Conservation (phyloP, 2,888 invertebrate species). For the Protonemura montana region DNA sequence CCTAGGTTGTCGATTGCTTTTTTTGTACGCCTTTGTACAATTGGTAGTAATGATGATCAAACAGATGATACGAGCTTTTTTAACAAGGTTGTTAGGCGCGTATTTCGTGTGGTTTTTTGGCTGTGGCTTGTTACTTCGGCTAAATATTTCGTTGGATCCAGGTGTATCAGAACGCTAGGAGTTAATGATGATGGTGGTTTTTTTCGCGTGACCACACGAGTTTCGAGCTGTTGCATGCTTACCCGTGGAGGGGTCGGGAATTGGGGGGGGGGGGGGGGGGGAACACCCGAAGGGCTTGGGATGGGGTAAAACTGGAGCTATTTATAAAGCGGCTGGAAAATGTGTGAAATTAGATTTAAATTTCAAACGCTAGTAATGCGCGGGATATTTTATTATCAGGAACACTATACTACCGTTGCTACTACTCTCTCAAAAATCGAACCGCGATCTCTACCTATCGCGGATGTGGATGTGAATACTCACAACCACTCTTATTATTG, state of each 20-base stretch:
- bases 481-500: too few species aligned
- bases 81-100: not conserved
- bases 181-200: not conserved
- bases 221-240: not conserved
- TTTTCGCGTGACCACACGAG: not conserved
- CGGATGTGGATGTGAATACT: too few species aligned
- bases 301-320: not conserved
- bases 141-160: not conserved
- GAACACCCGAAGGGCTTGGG: not conserved
- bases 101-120: not conserved
- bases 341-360: too few species aligned
- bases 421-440: too few species aligned
- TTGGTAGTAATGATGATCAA: not conserved
- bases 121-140: not conserved
- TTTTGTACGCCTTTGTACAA: not conserved
- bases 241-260: not conserved
- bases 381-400: too few species aligned
- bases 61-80: not conserved
- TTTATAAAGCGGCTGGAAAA: not conserved
- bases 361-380: too few species aligned
- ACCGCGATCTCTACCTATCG: too few species aligned
- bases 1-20: not conserved
- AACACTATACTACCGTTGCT: too few species aligned
- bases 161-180: not conserved
- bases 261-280: not conserved